These are phyloP conservation scores for Drosophila jambulina DNA, from an alignment of 1,140 invertebrate species.

Conservation along the genomic window DNA sequence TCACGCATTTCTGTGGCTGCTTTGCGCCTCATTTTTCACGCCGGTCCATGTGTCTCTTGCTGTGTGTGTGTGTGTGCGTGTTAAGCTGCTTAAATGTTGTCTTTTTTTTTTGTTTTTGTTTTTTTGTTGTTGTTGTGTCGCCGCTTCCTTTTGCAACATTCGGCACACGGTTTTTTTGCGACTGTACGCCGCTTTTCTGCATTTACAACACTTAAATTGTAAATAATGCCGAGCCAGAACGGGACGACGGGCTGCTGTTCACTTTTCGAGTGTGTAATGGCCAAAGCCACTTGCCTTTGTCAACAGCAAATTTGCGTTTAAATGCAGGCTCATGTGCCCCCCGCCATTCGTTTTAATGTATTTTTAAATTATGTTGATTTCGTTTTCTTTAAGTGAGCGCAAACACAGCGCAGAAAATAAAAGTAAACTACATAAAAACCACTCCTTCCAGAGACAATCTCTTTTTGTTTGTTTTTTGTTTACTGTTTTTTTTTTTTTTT, in stretches of 20 bases:
- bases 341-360: slow-evolving; percentile 72
- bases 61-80: slow-evolving; percentile 18
- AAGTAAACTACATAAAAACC: slow-evolving; percentile 16
- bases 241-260: slow-evolving; percentile 15
- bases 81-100: slow-evolving; percentile 81
- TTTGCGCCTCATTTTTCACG: slow-evolving; percentile 81
- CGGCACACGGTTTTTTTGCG: slow-evolving; percentile 48
- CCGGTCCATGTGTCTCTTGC: slow-evolving; percentile 16
- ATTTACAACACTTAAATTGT: slow-evolving; percentile 83
- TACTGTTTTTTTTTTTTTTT: not conserved
- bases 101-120: not conserved
- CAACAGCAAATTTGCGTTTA: slow-evolving; percentile 82
- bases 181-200: slow-evolving; percentile 52
- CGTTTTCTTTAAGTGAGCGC: slow-evolving; percentile 46
- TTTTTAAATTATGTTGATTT: slow-evolving; percentile 79
- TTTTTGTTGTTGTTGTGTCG: slow-evolving; percentile 17
- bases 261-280: slow-evolving; percentile 69
- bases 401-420: not conserved
- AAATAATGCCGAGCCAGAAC: slow-evolving; percentile 68
- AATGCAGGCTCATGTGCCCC: slow-evolving; percentile 60
- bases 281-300: slow-evolving; percentile 81
- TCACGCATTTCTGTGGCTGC: slow-evolving; percentile 81
- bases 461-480: not conserved
- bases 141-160: slow-evolving; percentile 68
- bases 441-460: slow-evolving; percentile 11